Base-by-base conservation (phyloP, 2,797 vertebrate species). In the Gymnoscopelus microlampas region DNA sequence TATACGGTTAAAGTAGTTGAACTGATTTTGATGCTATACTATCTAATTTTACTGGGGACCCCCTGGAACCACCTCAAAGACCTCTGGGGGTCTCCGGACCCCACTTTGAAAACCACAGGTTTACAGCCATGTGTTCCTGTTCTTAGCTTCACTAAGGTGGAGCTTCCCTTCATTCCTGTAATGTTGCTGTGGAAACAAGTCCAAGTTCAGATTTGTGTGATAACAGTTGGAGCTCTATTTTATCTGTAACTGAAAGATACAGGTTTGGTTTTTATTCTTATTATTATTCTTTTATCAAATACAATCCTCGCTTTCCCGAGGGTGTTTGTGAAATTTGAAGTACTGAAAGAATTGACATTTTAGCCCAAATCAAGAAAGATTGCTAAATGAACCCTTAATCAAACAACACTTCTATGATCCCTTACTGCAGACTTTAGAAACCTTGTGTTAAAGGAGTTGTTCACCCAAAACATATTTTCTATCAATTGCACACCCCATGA, bases 101-200 rank as follows among this genome's bases (percentile, higher is more conserved):
- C 19, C 19, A 19, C 66, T 5, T 1, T 10, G 56, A 64, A 65
- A 71, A 60, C 19, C 65, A 3, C 73, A 23, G 7, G 69, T 81
- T 74, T 62, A 78, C 57, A 58, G 76, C 39, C 73, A 63, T 80
- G 3, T 29, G 77, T 69, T 81, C 74, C 83, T 70, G 60, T 53
- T 26, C 13, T 19, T 19, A 65, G 61, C 68, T 82, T 74, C 32
- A 29, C 60, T 7, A 57, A 81, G 76, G 76, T 57, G 66, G 78
- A 77, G 85, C 79, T 60, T 71, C 73, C 66, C 73, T 77, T 57
- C 63, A 74, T 78, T 87, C 84, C 68, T 35, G 80, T 60, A 66
- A 61, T 68, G 89, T 92, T 90, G 87, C 88, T 71, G 58, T 91
- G 87, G 91, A 83, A 89, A 92, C 87, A 10, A 78, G 84, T 88